These are phyloP conservation scores for Zaprionus nigranus DNA, from an alignment of 1,140 invertebrate species.

Conservation along the genomic window DNA sequence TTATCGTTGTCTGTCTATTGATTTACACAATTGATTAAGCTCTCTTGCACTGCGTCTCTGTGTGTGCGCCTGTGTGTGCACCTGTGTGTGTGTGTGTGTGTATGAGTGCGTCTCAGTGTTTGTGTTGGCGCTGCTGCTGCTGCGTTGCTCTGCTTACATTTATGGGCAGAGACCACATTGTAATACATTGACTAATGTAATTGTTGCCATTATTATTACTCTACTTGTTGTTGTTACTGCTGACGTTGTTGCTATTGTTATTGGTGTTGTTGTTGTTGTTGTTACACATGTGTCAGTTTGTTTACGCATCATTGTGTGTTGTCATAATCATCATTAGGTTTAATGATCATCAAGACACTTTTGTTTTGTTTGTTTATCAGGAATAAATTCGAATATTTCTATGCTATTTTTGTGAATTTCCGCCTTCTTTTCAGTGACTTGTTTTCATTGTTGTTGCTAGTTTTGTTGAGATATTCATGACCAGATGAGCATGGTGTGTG, in stretches of 20 bases:
- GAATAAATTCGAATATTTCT: constrained; percentile 44
- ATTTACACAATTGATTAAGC: constrained; percentile 15
- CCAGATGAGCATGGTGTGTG: background rate
- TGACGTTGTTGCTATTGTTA: constrained; percentile 9
- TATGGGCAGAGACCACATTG: constrained; percentile 46
- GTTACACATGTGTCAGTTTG: constrained; percentile 24
- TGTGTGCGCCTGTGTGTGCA: background rate
- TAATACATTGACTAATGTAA: constrained; percentile 31
- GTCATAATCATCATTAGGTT: constrained; percentile 10
- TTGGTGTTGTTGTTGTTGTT: constrained; percentile 17
- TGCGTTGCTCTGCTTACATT: constrained; percentile 16
- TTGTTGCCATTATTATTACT: constrained; percentile 13
- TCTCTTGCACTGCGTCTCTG: background rate
- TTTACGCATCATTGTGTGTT: constrained; percentile 25
- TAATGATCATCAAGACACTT: constrained; percentile 30
- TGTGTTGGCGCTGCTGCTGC: constrained; percentile 11
- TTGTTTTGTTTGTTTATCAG: constrained; percentile 25
- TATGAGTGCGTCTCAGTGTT: constrained; percentile 13
- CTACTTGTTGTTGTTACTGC: constrained; percentile 7
- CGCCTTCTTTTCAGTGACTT: constrained; percentile 38
- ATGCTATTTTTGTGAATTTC: constrained; percentile 45
- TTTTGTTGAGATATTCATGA: constrained; percentile 33
- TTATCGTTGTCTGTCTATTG: constrained; percentile 13
- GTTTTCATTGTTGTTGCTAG: constrained; percentile 19
- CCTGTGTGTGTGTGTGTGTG: constrained; percentile 7